Evolutionary conservation across 2,797 vertebrate species (phyloP), one percentile per base, ranked within the genome.

Genomic region (Euthynnus affinis): DNA sequence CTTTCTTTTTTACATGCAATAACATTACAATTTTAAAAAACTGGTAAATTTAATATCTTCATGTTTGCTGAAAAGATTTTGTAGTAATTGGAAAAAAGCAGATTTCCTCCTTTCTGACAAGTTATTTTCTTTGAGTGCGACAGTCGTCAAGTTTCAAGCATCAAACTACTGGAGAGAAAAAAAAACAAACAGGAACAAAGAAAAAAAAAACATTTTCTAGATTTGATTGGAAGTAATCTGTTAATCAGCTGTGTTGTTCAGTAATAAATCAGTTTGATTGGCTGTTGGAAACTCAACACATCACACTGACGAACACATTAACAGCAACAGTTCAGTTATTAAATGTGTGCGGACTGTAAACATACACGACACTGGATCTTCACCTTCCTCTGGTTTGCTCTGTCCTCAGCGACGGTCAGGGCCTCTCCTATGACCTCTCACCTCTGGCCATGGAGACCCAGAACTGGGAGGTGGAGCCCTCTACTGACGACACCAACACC

Each of bases 371-470:
- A 4, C 1, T 48, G 32, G 51, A 5, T 22, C 25, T 53, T 58
- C 1, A 44, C 2, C 27, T 9, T 51, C 8, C 53, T 25, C n/a
- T 0, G 48, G 15, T 80, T 23, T 27, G 15, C 13, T 68, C 37
- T 73, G 7, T 81, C 51, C 78, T 60, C 88, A 99, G 98, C 65
- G 97, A 98, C 0, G 85, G 52, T 0, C 80, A 89, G 17, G 98
- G 98, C 29, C 94, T 92, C 71, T 97, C 95, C 2, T 98, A 96
- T 10, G 98, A 99, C 90, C 95, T 99, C 46, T 98, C 98, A 0
- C 74, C 97, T 59, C 92, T 99, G 87, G 96, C 97, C 0, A 74
- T 93, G 83, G 95, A 96, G 60, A 94, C 92, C 23, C 82, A 91
- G 27, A 99, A 99, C 84, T 99, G 98, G 98, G 94, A 97, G 60